phyloP scores from a whole-genome alignment of 2,888 invertebrate genomes.

The Amorpha juglandis region DNA sequence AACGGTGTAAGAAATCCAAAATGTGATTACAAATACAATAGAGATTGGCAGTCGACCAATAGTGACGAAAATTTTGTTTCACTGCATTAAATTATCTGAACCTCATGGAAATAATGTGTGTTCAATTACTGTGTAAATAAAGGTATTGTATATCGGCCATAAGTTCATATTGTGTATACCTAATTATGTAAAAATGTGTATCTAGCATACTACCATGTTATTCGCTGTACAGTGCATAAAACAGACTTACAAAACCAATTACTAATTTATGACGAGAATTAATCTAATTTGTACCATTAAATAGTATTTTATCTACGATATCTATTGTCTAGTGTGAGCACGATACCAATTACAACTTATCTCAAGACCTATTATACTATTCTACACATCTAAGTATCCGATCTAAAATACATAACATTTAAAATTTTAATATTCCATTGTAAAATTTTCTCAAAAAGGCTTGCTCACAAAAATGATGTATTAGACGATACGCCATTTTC shows the following conservation, averaged over 20 bases:
- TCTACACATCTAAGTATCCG: constrained; percentile 26
- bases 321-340: constrained; percentile 77
- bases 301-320: constrained; percentile 52
- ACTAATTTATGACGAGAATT: constrained; percentile 43
- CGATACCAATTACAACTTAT: constrained; percentile 36
- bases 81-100: not conserved
- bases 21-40: constrained; percentile 4
- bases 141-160: constrained; percentile 1
- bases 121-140: constrained; percentile 10
- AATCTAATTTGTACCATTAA: constrained; percentile 77
- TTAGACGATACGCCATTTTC: too few species aligned
- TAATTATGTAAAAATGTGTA: constrained; percentile 36
- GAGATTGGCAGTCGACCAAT: not conserved
- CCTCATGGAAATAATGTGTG: not conserved
- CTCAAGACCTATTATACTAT: not conserved
- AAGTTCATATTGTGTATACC: constrained; percentile 29
- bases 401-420: constrained; percentile 25
- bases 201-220: constrained; percentile 38
- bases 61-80: not conserved
- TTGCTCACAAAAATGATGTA: too few species aligned
- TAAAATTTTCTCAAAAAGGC: constrained; percentile 22
- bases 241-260: constrained; percentile 41
- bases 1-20: not conserved
- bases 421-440: not conserved
- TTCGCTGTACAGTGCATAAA: constrained; percentile 45